These are phyloP conservation scores for Hydrocynus forskahlii DNA, from an alignment of 2,797 vertebrate species.

Conservation along the genomic window DNA sequence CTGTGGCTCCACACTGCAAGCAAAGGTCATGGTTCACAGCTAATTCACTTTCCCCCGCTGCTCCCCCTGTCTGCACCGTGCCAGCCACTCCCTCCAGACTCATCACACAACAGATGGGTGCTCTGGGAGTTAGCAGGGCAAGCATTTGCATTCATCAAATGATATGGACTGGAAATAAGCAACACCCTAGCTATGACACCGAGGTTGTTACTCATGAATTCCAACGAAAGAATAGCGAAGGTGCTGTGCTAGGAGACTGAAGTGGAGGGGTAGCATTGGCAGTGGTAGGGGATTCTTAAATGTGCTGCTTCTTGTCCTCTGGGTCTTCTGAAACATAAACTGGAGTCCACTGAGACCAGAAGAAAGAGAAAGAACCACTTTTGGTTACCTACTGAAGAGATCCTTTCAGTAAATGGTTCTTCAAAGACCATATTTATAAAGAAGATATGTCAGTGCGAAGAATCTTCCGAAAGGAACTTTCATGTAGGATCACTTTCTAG, in stretches of 20 bases:
- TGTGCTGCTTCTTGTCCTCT: background rate
- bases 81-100: constrained; percentile 16
- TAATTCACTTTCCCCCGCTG: constrained; percentile 44
- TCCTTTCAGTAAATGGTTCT: background rate
- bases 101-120: constrained; percentile 32
- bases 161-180: constrained; percentile 18
- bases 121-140: constrained; percentile 27
- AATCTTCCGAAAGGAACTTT: no score
- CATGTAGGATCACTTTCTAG: background rate
- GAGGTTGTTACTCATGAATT: constrained; percentile 20
- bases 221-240: constrained; percentile 15
- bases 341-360: background rate
- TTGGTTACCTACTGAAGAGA: background rate
- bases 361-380: background rate
- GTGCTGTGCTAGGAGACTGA: background rate
- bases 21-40: constrained; percentile 37
- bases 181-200: constrained; percentile 5
- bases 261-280: background rate
- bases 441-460: background rate
- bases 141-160: constrained; percentile 28
- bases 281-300: background rate
- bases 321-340: background rate
- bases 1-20: constrained; percentile 35
- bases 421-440: background rate
- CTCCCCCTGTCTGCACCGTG: constrained; percentile 21